Conservation (phyloP, 2,113 vertebrate genomes). For the Amazona vittata region DNA sequence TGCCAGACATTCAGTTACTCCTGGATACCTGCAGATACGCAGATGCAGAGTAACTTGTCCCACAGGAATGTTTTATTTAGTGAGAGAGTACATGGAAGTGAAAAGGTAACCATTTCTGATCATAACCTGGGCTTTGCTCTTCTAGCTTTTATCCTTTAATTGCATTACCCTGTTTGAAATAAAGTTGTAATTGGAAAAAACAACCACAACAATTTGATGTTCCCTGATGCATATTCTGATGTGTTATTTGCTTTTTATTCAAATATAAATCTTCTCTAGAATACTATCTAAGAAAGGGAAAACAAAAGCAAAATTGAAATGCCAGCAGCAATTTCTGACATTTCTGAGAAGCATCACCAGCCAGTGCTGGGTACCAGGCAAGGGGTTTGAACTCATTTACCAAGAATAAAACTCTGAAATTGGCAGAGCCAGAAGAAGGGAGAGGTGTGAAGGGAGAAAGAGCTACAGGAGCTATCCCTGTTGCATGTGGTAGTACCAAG, state of each 20-base stretch:
- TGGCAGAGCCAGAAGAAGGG: conserved; percentile 21
- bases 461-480: conserved; percentile 33
- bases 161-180: conserved; percentile 81
- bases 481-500: conserved; percentile 70
- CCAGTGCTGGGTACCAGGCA: conserved; percentile 58
- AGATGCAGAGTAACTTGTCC: conserved; percentile 56
- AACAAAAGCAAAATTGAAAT: conserved; percentile 86
- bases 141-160: conserved; percentile 84
- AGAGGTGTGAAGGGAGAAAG: not conserved
- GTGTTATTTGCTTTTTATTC: conserved; percentile 85
- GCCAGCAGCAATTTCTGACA: conserved; percentile 92
- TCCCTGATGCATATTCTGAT: conserved; percentile 74
- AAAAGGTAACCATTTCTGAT: conserved; percentile 79
- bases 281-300: conserved; percentile 81
- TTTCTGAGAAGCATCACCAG: conserved; percentile 74
- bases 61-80: conserved; percentile 71
- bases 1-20: conserved; percentile 25
- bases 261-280: conserved; percentile 89
- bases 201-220: conserved; percentile 66
- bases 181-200: conserved; percentile 79
- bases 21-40: conserved; percentile 23
- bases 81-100: conserved; percentile 70
- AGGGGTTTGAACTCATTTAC: conserved; percentile 69
- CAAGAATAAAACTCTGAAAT: conserved; percentile 69
- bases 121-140: conserved; percentile 79